Evolutionary conservation across 2,113 vertebrate genomes (phyloP), one percentile per base, ranked within the genome.

Genomic region (Clupea harengus): DNA sequence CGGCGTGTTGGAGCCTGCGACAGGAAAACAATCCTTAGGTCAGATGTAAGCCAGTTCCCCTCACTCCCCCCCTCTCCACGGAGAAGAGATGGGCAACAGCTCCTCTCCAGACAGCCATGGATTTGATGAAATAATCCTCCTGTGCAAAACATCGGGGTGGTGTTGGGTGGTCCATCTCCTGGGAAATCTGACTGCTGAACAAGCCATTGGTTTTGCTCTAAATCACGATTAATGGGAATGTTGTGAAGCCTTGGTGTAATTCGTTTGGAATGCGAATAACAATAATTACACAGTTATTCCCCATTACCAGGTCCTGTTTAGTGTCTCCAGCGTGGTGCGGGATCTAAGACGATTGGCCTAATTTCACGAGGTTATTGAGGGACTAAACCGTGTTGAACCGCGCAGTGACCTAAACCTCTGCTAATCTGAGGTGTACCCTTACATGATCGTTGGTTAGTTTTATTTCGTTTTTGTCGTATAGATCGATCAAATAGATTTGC

Each of bases 11-110:
- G 45, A 78, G 86, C 87, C 78, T 85, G 88, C 67, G 49, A 1
- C 20, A 83, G 67, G 28, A 81, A 72, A 88, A 87, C 44, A 85
- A 45, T 85, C 49, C 28, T 87, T 60, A 88, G 85, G 85, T 83
- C 88, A 88, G 47, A 84, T 72, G 64, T 72, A 64, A 64, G 52
- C 52, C 10, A 54, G 52, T 64, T 9, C 57, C 20, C 57, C 22
- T 7, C 20, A 8, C 22, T 22, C 52, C 17, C 17, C 52, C 52
- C 3, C 15, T 54, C 57, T n/a, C 57, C 57, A 22, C 57, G 0
- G 6, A 25, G 57, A n/a, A 17, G 52, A 57, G 52, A 57, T 57
- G 52, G 52, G 17, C 52, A 13, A 4, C 52, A 17, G 57, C 22
- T 25, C 22, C 57, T n/a, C 54, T 60, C 57, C 20, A 64, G 57